Conservation (phyloP, 2,113 vertebrate species). For the Dascyllus trimaculatus region DNA sequence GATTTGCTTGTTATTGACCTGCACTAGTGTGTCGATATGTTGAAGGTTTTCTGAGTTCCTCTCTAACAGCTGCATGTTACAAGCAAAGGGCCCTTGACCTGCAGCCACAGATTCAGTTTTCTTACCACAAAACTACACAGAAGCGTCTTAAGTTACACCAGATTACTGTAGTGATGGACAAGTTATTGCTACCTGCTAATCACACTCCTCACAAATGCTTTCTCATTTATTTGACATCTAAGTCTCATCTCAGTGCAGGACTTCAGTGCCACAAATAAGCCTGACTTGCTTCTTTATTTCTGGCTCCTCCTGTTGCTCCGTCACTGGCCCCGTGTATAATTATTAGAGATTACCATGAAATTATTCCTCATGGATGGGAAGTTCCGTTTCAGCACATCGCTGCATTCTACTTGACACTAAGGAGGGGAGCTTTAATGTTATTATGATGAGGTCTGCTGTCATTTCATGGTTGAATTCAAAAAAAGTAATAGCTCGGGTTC, state of each 20-base stretch:
- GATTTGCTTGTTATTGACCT: neutral
- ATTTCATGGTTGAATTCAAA: constrained; percentile 70
- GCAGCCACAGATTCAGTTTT: constrained; percentile 1
- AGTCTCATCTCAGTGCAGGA: neutral
- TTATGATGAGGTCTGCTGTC: constrained; percentile 68
- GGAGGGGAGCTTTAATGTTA: constrained; percentile 64
- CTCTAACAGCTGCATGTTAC: constrained; percentile 2
- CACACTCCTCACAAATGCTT: neutral
- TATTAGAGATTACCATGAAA: constrained; percentile 69
- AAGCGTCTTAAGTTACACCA: neutral
- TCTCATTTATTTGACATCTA: neutral
- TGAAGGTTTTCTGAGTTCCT: constrained; percentile 28
- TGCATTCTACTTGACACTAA: constrained; percentile 59
- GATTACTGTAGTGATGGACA: neutral
- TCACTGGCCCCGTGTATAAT: constrained; percentile 58
- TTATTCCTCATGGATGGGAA: constrained; percentile 65
- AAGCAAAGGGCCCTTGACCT: constrained; percentile 34
- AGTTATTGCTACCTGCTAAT: neutral
- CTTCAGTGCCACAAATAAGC: constrained; percentile 1
- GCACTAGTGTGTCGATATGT: constrained; percentile 1
- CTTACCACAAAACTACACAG: neutral
- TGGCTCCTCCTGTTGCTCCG: constrained; percentile 31
- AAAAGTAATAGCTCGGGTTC: constrained; percentile 65
- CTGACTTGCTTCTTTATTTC: constrained; percentile 8
- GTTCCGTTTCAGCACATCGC: constrained; percentile 58